phyloP scores from a whole-genome alignment of 1,140 invertebrate species.

The Brachionus rotundiformis region DNA sequence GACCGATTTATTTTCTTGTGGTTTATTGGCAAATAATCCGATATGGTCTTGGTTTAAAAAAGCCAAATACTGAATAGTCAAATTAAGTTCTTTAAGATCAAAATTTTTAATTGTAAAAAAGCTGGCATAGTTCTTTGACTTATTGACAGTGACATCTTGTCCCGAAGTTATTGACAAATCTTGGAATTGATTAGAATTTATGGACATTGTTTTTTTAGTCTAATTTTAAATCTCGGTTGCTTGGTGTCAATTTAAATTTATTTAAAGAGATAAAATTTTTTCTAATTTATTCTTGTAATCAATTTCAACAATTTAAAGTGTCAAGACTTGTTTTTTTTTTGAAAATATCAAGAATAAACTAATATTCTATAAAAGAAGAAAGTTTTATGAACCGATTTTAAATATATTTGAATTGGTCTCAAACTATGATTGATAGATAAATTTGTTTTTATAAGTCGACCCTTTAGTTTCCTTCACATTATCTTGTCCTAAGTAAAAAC shows the following conservation, averaged over 20 bases:
- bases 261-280: background rate
- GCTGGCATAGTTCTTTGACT: background rate
- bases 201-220: background rate
- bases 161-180: background rate
- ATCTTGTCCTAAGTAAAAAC: background rate
- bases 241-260: background rate
- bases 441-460: background rate
- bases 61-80: background rate
- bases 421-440: constrained; percentile 10
- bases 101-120: constrained; percentile 36
- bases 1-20: background rate
- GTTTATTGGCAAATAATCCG: background rate
- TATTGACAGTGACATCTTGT: background rate
- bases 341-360: background rate
- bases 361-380: background rate
- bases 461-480: constrained; percentile 8
- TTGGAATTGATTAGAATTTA: background rate
- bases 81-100: background rate
- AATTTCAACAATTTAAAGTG: background rate
- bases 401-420: background rate
- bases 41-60: background rate
- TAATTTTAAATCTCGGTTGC: background rate
- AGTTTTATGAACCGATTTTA: background rate
- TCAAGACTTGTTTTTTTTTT: background rate
- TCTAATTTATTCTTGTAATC: background rate